Percentiles rank a stretch among this genome's conserved stretches.
phyloP scores from a whole-genome alignment of 2,888 invertebrate species.

The Torymus aiolomorphi region DNA sequence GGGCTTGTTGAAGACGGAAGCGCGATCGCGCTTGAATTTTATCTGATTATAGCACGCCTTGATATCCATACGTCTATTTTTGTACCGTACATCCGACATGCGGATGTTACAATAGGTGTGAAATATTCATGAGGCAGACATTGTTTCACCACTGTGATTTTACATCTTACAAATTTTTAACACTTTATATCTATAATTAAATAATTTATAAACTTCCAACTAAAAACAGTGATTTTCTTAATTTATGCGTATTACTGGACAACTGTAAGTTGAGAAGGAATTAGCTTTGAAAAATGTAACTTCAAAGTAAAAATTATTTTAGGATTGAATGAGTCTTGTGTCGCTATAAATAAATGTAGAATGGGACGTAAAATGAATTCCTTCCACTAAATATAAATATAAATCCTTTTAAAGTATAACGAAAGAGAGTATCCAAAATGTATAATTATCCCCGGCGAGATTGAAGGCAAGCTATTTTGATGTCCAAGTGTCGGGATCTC shows the following conservation, averaged over 20 bases:
- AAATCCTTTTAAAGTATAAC: neutral
- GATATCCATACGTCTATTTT: conserved; percentile 22
- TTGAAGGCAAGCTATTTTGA: conserved; percentile 53
- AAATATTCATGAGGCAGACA: conserved; percentile 34
- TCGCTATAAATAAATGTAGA: too few relatives aligned
- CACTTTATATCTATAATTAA: too few relatives aligned
- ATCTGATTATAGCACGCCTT: conserved; percentile 36
- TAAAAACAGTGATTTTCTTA: too few relatives aligned
- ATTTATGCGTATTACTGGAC: too few relatives aligned
- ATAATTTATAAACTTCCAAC: too few relatives aligned
- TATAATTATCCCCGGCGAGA: conserved; percentile 18
- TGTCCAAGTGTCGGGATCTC: conserved; percentile 16
- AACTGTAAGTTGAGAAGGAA: too few relatives aligned
- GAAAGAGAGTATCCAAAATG: neutral
- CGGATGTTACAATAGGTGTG: conserved; percentile 4
- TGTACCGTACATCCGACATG: conserved; percentile 9
- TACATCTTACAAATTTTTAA: neutral
- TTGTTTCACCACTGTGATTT: conserved; percentile 25
- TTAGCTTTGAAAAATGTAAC: too few relatives aligned
- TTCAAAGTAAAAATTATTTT: too few relatives aligned
- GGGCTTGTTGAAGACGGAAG: neutral
- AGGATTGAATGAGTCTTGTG: too few relatives aligned
- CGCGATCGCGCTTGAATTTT: neutral
- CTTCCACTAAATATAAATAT: too few relatives aligned
- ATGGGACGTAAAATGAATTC: too few relatives aligned